Conservation (phyloP, 2,797 vertebrate species). For the Threskiornis aethiopicus region DNA sequence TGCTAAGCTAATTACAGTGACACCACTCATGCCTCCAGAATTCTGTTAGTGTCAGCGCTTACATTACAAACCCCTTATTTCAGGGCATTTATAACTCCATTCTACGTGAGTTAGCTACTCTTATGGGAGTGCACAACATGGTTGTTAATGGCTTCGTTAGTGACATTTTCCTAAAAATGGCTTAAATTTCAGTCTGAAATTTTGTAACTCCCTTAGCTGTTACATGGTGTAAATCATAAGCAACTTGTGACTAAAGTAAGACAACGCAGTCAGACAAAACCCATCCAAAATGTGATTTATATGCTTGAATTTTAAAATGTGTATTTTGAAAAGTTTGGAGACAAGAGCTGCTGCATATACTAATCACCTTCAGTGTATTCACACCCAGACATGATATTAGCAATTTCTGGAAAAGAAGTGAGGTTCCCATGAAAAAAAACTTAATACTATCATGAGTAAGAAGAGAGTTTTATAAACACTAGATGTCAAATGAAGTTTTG, state of each 20-base stretch:
- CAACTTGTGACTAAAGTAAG: not conserved
- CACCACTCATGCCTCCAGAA: not conserved
- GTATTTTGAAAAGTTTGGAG: not conserved
- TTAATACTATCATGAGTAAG: not conserved
- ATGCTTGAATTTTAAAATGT: not conserved
- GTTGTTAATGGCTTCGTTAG: not conserved
- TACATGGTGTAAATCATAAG: not conserved
- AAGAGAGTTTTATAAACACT: not conserved
- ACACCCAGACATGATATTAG: not conserved
- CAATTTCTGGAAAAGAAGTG: not conserved
- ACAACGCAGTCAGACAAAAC: not conserved
- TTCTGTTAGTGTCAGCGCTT: not conserved
- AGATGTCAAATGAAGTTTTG: not conserved
- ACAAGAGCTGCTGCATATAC: not conserved
- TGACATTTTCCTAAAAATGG: not conserved
- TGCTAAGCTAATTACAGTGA: slow-evolving; percentile 19
- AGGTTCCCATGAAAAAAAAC: not conserved
- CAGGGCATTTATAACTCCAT: not conserved
- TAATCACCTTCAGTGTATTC: not conserved
- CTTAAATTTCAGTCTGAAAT: not conserved
- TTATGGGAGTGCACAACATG: not conserved
- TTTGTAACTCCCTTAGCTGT: not conserved
- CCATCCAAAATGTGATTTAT: not conserved
- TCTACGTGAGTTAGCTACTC: not conserved
- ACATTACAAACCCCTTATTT: not conserved